Conservation (phyloP, 2,888 invertebrate genomes). For the Hyposoter dolosus region DNA sequence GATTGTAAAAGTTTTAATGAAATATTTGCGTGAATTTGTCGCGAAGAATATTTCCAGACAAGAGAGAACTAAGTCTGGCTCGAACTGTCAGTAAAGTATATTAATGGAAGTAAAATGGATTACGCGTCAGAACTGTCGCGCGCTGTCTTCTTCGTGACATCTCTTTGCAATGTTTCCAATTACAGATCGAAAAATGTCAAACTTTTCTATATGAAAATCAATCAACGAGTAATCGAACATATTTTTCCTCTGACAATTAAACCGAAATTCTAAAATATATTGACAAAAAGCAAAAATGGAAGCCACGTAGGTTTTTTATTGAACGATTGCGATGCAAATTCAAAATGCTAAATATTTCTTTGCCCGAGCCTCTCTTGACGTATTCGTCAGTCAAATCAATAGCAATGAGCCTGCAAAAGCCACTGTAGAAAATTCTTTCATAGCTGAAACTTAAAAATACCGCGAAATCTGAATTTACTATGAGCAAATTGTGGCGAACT, state of each 20-base stretch:
- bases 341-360: background rate
- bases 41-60: background rate
- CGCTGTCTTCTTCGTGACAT: background rate
- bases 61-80: background rate
- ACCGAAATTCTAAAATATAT: background rate
- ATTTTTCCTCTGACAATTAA: background rate
- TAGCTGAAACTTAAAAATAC: background rate
- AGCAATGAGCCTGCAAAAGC: too few relatives aligned
- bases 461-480: background rate
- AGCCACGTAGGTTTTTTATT: background rate
- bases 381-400: background rate
- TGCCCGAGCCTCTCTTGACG: background rate
- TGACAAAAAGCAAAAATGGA: background rate
- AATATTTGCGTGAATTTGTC: conserved; percentile 1
- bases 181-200: background rate
- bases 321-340: background rate
- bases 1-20: conserved; percentile 11
- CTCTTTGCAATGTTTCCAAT: background rate
- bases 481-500: conserved; percentile 8
- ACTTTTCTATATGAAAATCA: background rate
- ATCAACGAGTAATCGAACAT: background rate
- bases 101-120: conserved; percentile 2
- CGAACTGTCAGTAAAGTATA: conserved; percentile 3
- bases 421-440: background rate
- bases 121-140: background rate